Percentiles rank a stretch among this genome's conserved stretches.
These are phyloP conservation scores for Idaea straminata DNA, from an alignment of 2,888 invertebrate genomes.

Conservation along the genomic window DNA sequence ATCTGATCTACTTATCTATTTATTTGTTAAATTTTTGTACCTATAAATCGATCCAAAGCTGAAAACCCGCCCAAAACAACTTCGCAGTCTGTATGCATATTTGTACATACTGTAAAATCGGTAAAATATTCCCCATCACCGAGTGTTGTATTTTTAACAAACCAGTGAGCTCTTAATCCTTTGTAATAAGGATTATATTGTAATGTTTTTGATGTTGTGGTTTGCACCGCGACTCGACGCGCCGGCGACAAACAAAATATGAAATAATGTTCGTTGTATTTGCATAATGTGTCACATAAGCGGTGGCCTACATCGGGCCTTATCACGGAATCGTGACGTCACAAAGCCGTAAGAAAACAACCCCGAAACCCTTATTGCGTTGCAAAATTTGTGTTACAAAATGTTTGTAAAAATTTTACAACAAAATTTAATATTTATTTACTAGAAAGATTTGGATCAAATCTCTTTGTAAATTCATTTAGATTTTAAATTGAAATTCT, in stretches of 20 bases:
- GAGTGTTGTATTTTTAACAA: background rate
- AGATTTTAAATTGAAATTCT: background rate
- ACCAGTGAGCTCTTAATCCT: background rate
- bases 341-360: slow-evolving; percentile 28
- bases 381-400: background rate
- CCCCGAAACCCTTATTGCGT: slow-evolving; percentile 9
- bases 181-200: slow-evolving; percentile 2
- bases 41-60: background rate
- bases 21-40: background rate
- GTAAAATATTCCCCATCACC: background rate
- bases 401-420: background rate
- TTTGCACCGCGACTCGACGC: slow-evolving; percentile 38
- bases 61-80: background rate
- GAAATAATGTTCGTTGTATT: slow-evolving; percentile 51
- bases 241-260: slow-evolving; percentile 48
- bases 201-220: slow-evolving; percentile 26
- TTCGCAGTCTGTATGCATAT: background rate
- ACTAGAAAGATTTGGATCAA: background rate
- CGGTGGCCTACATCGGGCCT: slow-evolving; percentile 42
- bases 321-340: slow-evolving; percentile 41
- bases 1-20: background rate
- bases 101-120: background rate
- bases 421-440: background rate
- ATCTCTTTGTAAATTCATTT: background rate
- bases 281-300: slow-evolving; percentile 51